Conservation (phyloP, 1,140 invertebrate genomes). For the Grapholita molesta region DNA sequence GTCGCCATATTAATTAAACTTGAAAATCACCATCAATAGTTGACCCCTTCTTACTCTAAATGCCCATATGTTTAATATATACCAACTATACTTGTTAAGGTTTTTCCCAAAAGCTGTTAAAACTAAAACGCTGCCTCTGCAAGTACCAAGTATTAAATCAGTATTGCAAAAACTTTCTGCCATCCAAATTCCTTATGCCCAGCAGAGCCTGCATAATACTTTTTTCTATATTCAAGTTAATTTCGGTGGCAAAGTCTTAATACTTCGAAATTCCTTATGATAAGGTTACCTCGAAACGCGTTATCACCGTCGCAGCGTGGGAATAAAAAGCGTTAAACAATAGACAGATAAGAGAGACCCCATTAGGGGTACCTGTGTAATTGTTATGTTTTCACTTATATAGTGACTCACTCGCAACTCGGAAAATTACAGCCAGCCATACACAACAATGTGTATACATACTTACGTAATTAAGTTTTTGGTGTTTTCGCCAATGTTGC, state of each 20-base stretch:
- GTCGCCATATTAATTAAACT: no score
- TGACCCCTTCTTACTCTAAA: no score
- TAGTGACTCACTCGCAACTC: slow-evolving; percentile 21
- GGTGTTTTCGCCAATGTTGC: neutral
- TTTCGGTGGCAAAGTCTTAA: neutral
- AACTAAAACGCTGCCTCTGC: neutral
- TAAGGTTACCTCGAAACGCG: slow-evolving; percentile 22
- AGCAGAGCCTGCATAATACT: no score
- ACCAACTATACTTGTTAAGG: no score
- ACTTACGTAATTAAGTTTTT: neutral
- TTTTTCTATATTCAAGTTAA: neutral
- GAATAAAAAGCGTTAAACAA: slow-evolving; percentile 76
- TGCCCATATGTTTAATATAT: no score
- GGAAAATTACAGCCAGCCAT: neutral
- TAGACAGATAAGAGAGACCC: slow-evolving; percentile 70
- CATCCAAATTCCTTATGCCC: no score
- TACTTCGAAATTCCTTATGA: slow-evolving; percentile 3
- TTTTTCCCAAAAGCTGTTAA: no score
- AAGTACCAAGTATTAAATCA: no score
- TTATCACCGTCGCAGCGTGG: slow-evolving; percentile 70
- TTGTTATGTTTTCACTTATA: slow-evolving; percentile 57
- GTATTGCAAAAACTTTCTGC: no score
- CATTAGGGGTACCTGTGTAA: slow-evolving; percentile 66
- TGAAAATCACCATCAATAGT: no score
- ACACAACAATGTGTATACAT: neutral